Conservation (phyloP, 2,797 vertebrate species). For the Urocyon cinereoargenteus region DNA sequence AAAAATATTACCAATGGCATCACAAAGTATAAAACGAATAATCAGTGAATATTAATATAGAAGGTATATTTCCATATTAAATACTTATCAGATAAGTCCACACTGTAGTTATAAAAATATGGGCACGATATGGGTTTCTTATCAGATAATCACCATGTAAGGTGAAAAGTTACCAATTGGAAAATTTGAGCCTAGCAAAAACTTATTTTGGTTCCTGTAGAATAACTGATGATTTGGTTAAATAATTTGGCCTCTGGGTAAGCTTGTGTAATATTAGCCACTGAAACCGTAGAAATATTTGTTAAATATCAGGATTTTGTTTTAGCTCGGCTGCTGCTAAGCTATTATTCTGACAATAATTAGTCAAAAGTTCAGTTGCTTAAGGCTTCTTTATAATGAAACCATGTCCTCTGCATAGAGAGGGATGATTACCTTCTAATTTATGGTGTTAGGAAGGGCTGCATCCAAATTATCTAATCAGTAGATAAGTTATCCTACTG, state of each 20-base stretch:
- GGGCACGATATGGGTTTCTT: not conserved
- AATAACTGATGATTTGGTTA: slow-evolving; percentile 9
- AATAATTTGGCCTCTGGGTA: slow-evolving; percentile 21
- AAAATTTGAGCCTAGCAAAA: not conserved
- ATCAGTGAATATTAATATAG: not conserved
- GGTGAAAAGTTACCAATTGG: not conserved
- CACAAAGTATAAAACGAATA: not conserved
- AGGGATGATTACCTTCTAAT: slow-evolving; percentile 58
- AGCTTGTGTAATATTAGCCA: not conserved
- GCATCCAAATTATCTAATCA: slow-evolving; percentile 13
- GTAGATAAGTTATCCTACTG: not conserved
- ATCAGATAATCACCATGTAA: not conserved
- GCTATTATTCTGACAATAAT: slow-evolving; percentile 57
- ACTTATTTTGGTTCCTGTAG: not conserved
- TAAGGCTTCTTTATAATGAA: slow-evolving; percentile 53
- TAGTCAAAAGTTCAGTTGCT: slow-evolving; percentile 54
- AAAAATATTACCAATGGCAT: not conserved
- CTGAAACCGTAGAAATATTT: slow-evolving; percentile 39
- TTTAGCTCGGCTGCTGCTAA: slow-evolving; percentile 14
- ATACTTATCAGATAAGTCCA: not conserved
- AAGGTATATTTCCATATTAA: not conserved
- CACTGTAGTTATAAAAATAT: not conserved
- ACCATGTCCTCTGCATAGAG: not conserved
- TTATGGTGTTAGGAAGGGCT: slow-evolving; percentile 15
- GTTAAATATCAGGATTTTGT: not conserved